phyloP scores from a whole-genome alignment of 2,888 invertebrate genomes.

The Tuberolachnus salignus region DNA sequence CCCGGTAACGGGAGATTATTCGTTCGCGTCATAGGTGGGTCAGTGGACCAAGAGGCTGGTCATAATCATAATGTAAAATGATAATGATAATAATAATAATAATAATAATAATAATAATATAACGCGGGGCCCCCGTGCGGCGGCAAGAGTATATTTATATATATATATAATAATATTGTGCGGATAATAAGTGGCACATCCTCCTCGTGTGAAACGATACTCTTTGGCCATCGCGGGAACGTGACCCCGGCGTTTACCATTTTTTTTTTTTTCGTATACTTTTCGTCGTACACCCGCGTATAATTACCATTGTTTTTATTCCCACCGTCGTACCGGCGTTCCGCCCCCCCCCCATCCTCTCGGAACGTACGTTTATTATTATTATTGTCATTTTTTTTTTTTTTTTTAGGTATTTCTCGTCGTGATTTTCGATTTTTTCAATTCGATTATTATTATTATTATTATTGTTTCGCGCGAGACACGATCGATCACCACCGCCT shows the following conservation, averaged over 20 bases:
- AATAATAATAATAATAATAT: no score
- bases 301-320: constrained; percentile 15
- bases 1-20: constrained; percentile 50
- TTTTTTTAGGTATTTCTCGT: no score
- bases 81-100: no score
- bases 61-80: not conserved
- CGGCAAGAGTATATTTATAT: constrained; percentile 18
- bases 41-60: constrained; percentile 54
- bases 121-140: constrained; percentile 23
- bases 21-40: constrained; percentile 43
- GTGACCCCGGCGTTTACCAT: constrained; percentile 46
- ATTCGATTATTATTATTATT: not conserved
- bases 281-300: not conserved
- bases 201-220: constrained; percentile 41
- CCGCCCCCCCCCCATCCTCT: no score
- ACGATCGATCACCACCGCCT: no score
- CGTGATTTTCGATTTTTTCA: no score
- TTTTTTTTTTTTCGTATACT: constrained; percentile 16
- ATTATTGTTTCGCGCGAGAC: not conserved
- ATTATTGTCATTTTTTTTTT: no score
- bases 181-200: constrained; percentile 55
- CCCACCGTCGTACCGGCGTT: not conserved
- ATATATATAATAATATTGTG: not conserved
- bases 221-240: constrained; percentile 46
- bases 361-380: no score